Percentiles rank a stretch among this genome's conserved stretches.
These are phyloP conservation scores for Pterocles burchelli DNA, from an alignment of 2,113 vertebrate species.

Conservation along the genomic window DNA sequence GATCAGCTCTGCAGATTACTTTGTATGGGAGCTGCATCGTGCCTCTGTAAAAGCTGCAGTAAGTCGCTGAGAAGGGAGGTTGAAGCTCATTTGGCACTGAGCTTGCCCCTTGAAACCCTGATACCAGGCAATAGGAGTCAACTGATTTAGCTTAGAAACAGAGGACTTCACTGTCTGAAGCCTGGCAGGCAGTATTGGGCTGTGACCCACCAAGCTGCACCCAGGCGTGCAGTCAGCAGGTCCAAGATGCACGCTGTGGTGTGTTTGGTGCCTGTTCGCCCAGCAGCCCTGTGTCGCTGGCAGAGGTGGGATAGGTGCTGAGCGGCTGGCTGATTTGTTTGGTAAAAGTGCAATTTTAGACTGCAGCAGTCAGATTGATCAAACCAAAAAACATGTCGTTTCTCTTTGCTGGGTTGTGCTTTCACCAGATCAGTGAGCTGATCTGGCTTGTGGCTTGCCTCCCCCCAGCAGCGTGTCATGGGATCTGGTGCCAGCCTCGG, in stretches of 20 bases:
- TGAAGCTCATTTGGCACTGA: background rate
- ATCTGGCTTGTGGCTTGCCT: background rate
- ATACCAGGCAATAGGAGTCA: background rate
- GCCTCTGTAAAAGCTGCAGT: background rate
- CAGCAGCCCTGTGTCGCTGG: fast-evolving
- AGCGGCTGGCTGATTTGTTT: background rate
- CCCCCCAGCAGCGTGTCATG: background rate
- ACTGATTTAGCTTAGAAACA: background rate
- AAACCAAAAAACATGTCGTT: background rate
- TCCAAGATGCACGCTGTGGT: background rate
- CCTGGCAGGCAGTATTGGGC: background rate
- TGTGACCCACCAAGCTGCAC: background rate
- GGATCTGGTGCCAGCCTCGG: background rate
- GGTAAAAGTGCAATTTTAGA: background rate
- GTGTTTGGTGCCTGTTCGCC: background rate
- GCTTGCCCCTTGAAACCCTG: background rate
- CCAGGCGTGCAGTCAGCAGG: fast-evolving
- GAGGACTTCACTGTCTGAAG: background rate
- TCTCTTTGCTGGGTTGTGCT: background rate
- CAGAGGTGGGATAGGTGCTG: background rate
- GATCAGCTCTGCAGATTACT: background rate
- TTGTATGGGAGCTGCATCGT: background rate
- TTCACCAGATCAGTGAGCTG: background rate
- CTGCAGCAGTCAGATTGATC: background rate
- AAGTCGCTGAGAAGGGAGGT: background rate